Base-by-base conservation (phyloP, 2,113 vertebrate genomes). In the Pteropus alecto region DNA sequence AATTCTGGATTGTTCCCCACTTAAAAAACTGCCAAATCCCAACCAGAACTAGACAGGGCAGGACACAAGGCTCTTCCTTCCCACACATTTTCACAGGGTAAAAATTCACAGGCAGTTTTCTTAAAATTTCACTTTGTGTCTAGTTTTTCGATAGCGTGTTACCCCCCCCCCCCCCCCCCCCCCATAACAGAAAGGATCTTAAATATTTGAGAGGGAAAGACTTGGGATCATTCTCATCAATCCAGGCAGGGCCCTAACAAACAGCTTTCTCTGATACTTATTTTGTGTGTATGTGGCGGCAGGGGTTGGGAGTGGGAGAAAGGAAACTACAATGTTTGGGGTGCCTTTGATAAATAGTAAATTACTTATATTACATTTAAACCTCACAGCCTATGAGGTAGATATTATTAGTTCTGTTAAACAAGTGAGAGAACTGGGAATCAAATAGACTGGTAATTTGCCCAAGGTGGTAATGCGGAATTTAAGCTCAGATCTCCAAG, bases 21-120 rank as follows among this genome's bases (percentile, higher is more conserved):
- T 86, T 94, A 58, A 43, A 93, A 95, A 95, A 28, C 46, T 89
- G 92, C 96, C 84, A 90, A 58, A 84, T 85, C 92, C 86, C 92
- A 97, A 90, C 41, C 70, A 95, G 68, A 94, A 94, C 70, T 87
- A 94, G 87, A 92, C 82, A 81, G 51, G 70, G 60, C 9, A 68
- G 67, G 56, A 81, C 38, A 35, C 6, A 4, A 33, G n/a, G 2
- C 54, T 84, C 21, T 89, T 58, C 22, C 43, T 84, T 90, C 76
- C 54, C 74, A 71, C 38, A 90, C 60, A 46, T 14, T 90, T 76
- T 78, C 67, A 90, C 73, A 65, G 48, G 41, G 65, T 91, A 33
- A 76, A 91, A 94, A 89, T 15, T 54, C 79, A 78, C 6, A 76
- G 87, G 85, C 91, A 73, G 26, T 86, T 96, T 93, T 67, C 85